These are phyloP conservation scores for Anabacerthia variegaticeps DNA, from an alignment of 2,797 vertebrate species.

Conservation along the genomic window DNA sequence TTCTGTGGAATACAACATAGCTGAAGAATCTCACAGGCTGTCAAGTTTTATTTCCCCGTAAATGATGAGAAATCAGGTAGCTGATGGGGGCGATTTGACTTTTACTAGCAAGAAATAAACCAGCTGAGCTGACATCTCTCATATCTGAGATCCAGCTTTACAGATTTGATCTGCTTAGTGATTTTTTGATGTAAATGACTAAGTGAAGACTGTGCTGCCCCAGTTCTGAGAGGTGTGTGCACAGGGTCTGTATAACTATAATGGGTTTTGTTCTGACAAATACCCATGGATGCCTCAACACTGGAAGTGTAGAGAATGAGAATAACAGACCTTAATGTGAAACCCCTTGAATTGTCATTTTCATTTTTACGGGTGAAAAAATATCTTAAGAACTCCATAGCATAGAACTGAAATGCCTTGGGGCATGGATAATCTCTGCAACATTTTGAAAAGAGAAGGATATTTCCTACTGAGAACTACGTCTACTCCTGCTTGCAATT, in stretches of 20 bases:
- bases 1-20: neutral
- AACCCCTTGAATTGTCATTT: constrained; percentile 35
- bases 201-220: neutral
- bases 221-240: neutral
- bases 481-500: neutral
- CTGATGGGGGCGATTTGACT: neutral
- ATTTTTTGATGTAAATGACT: neutral
- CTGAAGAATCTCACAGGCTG: neutral
- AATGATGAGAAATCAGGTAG: neutral
- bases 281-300: neutral
- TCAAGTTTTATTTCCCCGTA: neutral
- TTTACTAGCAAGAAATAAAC: neutral
- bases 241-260: neutral
- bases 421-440: constrained; percentile 3
- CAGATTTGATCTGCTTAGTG: neutral
- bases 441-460: neutral
- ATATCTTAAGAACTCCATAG: neutral
- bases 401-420: neutral
- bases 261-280: neutral
- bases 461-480: neutral
- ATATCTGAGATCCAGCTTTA: neutral
- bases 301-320: neutral
- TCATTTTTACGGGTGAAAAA: constrained; percentile 22
- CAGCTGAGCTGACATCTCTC: neutral
- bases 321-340: constrained; percentile 22